Evolutionary conservation across 1,140 invertebrate species (phyloP), one percentile per base, ranked within the genome.

Genomic region (Drosophila azteca): DNA sequence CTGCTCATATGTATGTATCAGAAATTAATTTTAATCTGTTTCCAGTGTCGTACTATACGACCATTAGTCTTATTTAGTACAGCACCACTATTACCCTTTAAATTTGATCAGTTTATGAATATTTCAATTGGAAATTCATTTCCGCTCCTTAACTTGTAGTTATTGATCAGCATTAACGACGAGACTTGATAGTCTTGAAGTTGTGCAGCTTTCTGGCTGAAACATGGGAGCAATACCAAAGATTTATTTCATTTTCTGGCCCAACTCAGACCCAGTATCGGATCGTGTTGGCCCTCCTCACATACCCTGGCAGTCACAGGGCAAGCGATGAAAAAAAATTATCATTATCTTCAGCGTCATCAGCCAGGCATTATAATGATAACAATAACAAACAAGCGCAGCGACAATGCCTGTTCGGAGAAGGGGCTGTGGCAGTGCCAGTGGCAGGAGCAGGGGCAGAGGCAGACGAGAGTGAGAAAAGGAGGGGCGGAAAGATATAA

Each of bases 351-450:
- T 73, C 44, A 65, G 65, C 55, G 62, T 84, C 57, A 73, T 79
- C 69, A 74, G 75, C 64, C 64, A 69, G 69, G 67, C 63, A 77
- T 76, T 67, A 85, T 70, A 70, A 72, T 83, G 65, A 83, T 79
- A 79, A 55, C 55, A 60, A 69, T 59, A 69, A 46, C 70, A 61
- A 39, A 64, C 69, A 63, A 76, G 61, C 60, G 72, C 72, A 59
- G 71, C 69, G 70, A 43, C 61, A 65, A 64, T 46, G 44, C 17
- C 54, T 51, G 73, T 52, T 11, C 50, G 17, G 51, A 43, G 58
- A 53, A 39, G 70, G 52, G 60, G 59, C 68, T 9, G n/a, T 6
- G 51, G 13, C 4, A 45, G 24, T 20, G 8, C 13, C 7, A 5
- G 1, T 13, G 8, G 0, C 17, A 50, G n/a, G 0, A 3, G 20